A percentile compares a stretch with the other conserved stretches of the same genome.
phyloP scores from a whole-genome alignment of 1,140 invertebrate species.

The Macrostomum lignano region DNA sequence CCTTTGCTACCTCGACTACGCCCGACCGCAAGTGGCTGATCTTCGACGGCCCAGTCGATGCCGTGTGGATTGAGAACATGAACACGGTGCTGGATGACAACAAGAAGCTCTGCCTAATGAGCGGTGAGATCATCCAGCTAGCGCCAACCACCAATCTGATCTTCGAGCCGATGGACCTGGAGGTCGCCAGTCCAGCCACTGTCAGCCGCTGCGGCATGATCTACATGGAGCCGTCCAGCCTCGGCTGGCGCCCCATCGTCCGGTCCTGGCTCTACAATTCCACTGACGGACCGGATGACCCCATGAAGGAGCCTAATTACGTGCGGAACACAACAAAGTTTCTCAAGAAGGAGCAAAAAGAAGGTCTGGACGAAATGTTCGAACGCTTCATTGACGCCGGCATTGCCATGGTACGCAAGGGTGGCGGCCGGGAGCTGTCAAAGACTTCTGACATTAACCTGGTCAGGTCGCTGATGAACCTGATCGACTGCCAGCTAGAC shows the following conservation, averaged over 20 bases:
- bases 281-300: slow-evolving; percentile 37
- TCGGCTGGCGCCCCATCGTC: slow-evolving; percentile 62
- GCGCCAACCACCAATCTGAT: slow-evolving; percentile 61
- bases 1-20: slow-evolving; percentile 47
- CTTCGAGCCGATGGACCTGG: slow-evolving; percentile 77
- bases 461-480: slow-evolving; percentile 47
- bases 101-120: slow-evolving; percentile 41
- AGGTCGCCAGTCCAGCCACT: slow-evolving; percentile 68
- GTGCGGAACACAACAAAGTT: no score
- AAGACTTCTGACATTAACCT: slow-evolving; percentile 56
- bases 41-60: slow-evolving; percentile 80
- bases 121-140: slow-evolving; percentile 59
- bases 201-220: slow-evolving; percentile 86
- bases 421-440: slow-evolving; percentile 46
- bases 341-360: no score
- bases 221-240: slow-evolving; percentile 60
- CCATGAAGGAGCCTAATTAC: no score
- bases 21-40: slow-evolving; percentile 67
- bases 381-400: slow-evolving; percentile 39
- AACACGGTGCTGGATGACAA: slow-evolving; percentile 86
- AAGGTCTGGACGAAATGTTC: slow-evolving; percentile 50
- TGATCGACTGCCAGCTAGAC: slow-evolving; percentile 59
- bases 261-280: slow-evolving; percentile 55
- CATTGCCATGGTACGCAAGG: slow-evolving; percentile 38
- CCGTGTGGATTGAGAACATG: slow-evolving; percentile 88